Evolutionary conservation across 2,888 invertebrate species (phyloP).

Genomic region (Chaetoderma sp.): DNA sequence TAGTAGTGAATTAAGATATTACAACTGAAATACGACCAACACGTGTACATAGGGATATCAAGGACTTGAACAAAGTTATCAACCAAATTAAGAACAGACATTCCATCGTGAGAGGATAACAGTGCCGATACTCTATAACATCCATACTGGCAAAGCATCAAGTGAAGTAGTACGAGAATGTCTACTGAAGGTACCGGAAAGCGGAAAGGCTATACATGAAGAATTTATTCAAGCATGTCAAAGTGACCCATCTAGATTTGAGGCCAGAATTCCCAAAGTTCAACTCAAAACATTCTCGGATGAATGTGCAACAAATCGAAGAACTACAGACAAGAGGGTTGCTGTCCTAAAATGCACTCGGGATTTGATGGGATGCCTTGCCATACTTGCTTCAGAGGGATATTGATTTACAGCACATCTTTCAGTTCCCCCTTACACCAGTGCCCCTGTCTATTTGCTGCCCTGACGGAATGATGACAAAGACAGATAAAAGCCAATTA

Average conservation of each 20-base stretch:
- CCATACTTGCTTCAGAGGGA: conserved; percentile 7
- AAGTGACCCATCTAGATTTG: conserved; percentile 11
- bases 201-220: conserved; percentile 9
- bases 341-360: conserved; percentile 11
- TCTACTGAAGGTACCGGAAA: conserved; percentile 13
- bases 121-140: conserved; percentile 11
- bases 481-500: conserved; percentile 15
- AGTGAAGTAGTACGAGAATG: conserved; percentile 8
- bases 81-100: conserved; percentile 12
- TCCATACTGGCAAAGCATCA: conserved; percentile 8
- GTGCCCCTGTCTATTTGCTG: conserved; percentile 20
- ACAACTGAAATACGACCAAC: conserved; percentile 5
- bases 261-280: conserved; percentile 6
- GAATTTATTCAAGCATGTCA: conserved; percentile 18
- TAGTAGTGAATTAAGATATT: conserved; percentile 5
- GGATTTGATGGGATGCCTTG: conserved; percentile 20
- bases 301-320: not conserved
- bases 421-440: conserved; percentile 18
- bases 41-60: conserved; percentile 14
- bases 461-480: conserved; percentile 22
- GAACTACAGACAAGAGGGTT: not conserved
- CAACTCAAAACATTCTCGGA: conserved; percentile 18
- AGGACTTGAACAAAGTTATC: conserved; percentile 19
- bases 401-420: conserved; percentile 12
- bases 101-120: conserved; percentile 1